Conservation (phyloP, 2,888 invertebrate genomes). For the Drosophila stalkeri region DNA sequence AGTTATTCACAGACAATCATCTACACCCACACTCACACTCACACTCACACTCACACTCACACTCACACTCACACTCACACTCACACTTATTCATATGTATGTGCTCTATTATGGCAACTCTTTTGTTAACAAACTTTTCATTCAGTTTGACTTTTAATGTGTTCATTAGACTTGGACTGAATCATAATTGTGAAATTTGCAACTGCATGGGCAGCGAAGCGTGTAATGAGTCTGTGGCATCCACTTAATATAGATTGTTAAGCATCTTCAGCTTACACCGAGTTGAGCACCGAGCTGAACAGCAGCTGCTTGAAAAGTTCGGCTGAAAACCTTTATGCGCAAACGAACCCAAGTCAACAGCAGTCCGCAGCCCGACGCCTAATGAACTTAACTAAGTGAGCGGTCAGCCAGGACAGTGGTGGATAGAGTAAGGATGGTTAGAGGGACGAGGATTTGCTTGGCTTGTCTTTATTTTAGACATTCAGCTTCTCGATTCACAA, state of each 20-base stretch:
- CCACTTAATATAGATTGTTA: constrained; percentile 5
- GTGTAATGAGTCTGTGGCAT: background rate
- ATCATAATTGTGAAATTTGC: background rate
- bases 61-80: too few species aligned
- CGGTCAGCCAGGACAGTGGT: background rate
- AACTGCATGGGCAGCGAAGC: background rate
- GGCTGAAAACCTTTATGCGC: background rate
- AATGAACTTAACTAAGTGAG: constrained; percentile 47
- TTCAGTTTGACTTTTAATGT: background rate
- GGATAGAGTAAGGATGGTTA: too few species aligned
- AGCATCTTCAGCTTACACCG: background rate
- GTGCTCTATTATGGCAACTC: background rate
- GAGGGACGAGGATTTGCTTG: background rate
- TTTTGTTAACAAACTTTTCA: background rate
- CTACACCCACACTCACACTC: too few species aligned
- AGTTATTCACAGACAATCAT: too few species aligned
- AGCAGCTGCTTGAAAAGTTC: background rate
- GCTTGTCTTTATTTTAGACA: constrained; percentile 19
- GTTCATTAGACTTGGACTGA: background rate
- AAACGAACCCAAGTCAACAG: constrained; percentile 23
- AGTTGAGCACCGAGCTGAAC: too few species aligned
- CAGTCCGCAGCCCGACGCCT: background rate
- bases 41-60: too few species aligned
- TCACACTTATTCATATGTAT: too few species aligned
- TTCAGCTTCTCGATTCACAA: constrained; percentile 33